These are phyloP conservation scores for Nothocercus julius DNA, from an alignment of 2,113 vertebrate genomes.

Conservation along the genomic window DNA sequence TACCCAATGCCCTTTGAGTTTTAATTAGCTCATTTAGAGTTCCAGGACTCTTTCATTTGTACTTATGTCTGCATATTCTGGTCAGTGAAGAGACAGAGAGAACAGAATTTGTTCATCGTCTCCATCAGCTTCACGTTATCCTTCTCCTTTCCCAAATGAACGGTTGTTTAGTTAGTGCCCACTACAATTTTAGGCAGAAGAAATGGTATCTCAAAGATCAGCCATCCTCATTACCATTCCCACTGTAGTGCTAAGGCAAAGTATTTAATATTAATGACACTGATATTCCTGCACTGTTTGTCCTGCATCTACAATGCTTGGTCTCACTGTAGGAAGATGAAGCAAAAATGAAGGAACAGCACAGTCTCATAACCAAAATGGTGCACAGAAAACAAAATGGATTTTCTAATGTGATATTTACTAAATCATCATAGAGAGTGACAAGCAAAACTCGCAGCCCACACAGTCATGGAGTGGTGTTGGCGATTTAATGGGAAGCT, in stretches of 20 bases:
- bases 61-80: not conserved
- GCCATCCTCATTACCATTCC: constrained; percentile 33
- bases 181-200: constrained; percentile 1
- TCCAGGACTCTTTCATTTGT: not conserved
- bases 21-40: constrained; percentile 9
- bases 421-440: not conserved
- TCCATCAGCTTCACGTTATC: not conserved
- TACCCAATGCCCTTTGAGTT: not conserved
- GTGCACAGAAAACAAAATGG: not conserved
- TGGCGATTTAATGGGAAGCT: not conserved
- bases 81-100: not conserved
- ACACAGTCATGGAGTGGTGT: not conserved
- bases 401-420: not conserved
- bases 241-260: not conserved
- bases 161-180: not conserved
- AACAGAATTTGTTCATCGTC: not conserved
- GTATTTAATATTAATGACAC: constrained; percentile 38
- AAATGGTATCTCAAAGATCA: constrained; percentile 18
- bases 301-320: not conserved
- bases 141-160: not conserved
- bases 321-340: not conserved
- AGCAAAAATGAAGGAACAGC: not conserved
- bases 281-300: not conserved
- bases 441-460: constrained; percentile 6
- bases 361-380: not conserved